Evolutionary conservation across 2,888 invertebrate genomes (phyloP), one percentile per base, ranked within the genome.

Genomic region (Yponomeuta malinellus): DNA sequence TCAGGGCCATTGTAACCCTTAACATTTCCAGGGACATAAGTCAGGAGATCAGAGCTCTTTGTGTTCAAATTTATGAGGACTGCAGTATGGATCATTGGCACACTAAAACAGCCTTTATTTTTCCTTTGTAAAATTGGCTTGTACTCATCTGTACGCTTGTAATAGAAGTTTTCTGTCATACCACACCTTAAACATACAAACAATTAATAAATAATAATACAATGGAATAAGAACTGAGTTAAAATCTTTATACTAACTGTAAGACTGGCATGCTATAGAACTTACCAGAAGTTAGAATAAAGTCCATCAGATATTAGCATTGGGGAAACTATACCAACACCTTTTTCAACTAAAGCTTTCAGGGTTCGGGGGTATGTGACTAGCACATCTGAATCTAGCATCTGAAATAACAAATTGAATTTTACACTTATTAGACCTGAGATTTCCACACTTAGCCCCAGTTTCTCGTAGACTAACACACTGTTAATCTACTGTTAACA

Each of bases 211-310:
- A 59, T 59, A 15, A 5, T 59, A 8, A 52, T 59, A 15, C 52
- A 59, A 15, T 2, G 12, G 3, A 59, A 12, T 59, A 12, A 4
- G 12, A 59, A 59, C 8, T 15, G 43, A 43, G 8, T 43, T 43
- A 43, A 43, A 43, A 43, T 43, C 43, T 8, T 43, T 8, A 43
- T 43, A 43, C 43, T 5, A 43, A 43, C 6, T 43, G 6, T 37
- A 5, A 37, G 4, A 23, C 23, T 23, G 23, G 23, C 33, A 33
- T 43, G 43, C 43, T 43, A 43, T 43, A 43, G 43, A 43, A 37
- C 86, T 83, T 76, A 96, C 99, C 99, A 99, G 87, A 97, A 99
- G 86, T 99, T 99, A 29, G 98, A 97, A 85, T 98, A 99, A 63
- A 96, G 86, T 15, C 97, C 96, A 73, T 97, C 96, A 0, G 98